Evolutionary conservation across 2,113 vertebrate genomes (phyloP).

Genomic region (Australoheros scitulus): DNA sequence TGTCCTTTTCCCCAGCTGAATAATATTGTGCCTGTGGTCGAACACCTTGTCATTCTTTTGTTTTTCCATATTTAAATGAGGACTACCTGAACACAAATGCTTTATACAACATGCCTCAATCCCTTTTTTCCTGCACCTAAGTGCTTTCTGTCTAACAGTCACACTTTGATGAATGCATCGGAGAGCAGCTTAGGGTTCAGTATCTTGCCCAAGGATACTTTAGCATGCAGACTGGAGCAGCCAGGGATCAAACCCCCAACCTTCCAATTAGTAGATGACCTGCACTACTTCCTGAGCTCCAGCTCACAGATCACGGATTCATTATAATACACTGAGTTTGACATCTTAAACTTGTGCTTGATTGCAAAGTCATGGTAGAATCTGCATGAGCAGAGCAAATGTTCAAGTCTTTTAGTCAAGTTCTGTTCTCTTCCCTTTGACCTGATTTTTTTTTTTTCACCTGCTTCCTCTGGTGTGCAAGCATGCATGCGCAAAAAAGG

Average conservation of each 20-base stretch:
- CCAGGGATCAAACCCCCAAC: too few species aligned
- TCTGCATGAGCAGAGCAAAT: constrained; percentile 22
- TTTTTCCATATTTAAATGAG: background rate
- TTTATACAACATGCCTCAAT: too few species aligned
- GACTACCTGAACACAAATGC: too few species aligned
- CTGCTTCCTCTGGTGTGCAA: constrained; percentile 49
- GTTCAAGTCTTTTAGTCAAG: constrained; percentile 41
- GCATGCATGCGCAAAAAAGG: constrained; percentile 52
- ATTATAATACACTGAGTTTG: background rate
- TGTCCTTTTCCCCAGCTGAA: background rate
- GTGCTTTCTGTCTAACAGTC: too few species aligned
- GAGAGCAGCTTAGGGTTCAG: too few species aligned
- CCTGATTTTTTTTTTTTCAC: constrained; percentile 46
- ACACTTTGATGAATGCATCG: too few species aligned
- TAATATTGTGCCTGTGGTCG: background rate
- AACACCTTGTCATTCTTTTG: background rate
- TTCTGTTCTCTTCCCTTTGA: constrained; percentile 57
- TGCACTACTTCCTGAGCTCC: too few species aligned
- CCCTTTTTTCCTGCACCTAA: too few species aligned
- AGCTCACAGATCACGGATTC: background rate
- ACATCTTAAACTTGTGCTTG: constrained; percentile 14
- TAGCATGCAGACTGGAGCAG: too few species aligned
- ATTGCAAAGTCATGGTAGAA: constrained; percentile 33
- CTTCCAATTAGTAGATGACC: too few species aligned
- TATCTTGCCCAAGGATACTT: too few species aligned